Evolutionary conservation across 2,113 vertebrate genomes (phyloP), one percentile per base, ranked within the genome.

Genomic region (Syngnathus scovelli): DNA sequence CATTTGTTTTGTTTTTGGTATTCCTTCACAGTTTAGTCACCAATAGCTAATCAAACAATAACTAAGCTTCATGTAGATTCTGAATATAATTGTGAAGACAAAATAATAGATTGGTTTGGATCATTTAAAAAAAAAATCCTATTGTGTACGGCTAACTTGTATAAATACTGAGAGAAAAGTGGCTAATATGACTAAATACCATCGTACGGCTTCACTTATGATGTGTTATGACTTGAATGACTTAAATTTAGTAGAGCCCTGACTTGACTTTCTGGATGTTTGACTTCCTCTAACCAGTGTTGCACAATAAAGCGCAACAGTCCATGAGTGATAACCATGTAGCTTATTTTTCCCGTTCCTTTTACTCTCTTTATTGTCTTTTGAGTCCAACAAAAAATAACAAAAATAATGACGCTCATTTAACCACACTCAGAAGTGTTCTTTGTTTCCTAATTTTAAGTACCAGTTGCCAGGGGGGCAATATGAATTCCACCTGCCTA

Each of bases 381-480:
- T 46, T 7, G 18, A 49, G 46, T 49, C 16, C 46, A 52, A 7
- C 51, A 7, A 52, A 52, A 52, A 52, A 9, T 23, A 46, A 46
- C 15, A 6, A 15, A 15, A 12, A 16, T 15, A 18, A 33, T 33
- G 27, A 33, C n/a, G n/a, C n/a, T n/a, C n/a, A n/a, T n/a, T n/a
- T n/a, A n/a, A n/a, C 27, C 16, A 18, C 15, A 49, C 46, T 0
- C 15, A 44, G n/a, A 62, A 36, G 27, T 61, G 36, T 38, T 33
- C 27, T 33, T 60, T 37, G 44, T 19, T 64, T 68, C 49, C 6
- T 15, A 69, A 39, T 15, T 68, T 52, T 56, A 71, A 39, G 66
- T 63, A 43, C 46, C 46, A 55, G 66, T 68, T 69, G 19, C 18
- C 66, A 55, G 41, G 54, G 27, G 51, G 48, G 61, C 38, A 16